Evolutionary conservation across 1,140 invertebrate species (phyloP), one percentile per base, ranked within the genome.

Genomic region (Cepaea nemoralis): DNA sequence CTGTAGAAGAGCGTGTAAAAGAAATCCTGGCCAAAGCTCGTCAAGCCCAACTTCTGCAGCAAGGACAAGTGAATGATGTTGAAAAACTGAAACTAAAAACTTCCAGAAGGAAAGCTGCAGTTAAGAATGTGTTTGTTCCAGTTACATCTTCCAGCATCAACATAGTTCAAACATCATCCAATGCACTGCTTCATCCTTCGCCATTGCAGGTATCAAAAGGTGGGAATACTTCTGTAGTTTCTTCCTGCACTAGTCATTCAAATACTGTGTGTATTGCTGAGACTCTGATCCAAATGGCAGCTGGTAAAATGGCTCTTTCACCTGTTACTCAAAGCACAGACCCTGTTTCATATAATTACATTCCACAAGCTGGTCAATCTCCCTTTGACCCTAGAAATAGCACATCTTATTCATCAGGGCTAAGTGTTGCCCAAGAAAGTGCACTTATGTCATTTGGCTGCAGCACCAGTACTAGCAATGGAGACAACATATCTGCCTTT

Each of bases 251-350:
- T 8, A 31, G 59, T 31, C 59, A 63, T 27, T 63, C 59, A 31
- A 63, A 33, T 71, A 71, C 19, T 45, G 69, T 71, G 2, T 71
- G 37, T 39, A 55, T 63, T 8, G 75, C 75, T 35, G 75, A 77
- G 42, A 63, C 75, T 63, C 42, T 77, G 55, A 48, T 77, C 19
- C 75, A 77, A n/a, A 63, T 77, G 75, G 48, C 75, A 5, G 24
- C 27, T 27, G 74, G 74, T 63, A 66, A 66, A 63, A 55, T 35
- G 19, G 39, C 12, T 63, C 33, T 63, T 31, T 31, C 16, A 31
- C 16, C n/a, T 63, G 22, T 16, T 63, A 2, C 27, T n/a, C 59
- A 63, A 31, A 27, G 6, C 5, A 55, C 50, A 55, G 14, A 5
- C n/a, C 2, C 27, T 63, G 5, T 16, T 6, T 2, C 59, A 27